Conservation (phyloP, 2,113 vertebrate species). For the Istiophorus platypterus region DNA sequence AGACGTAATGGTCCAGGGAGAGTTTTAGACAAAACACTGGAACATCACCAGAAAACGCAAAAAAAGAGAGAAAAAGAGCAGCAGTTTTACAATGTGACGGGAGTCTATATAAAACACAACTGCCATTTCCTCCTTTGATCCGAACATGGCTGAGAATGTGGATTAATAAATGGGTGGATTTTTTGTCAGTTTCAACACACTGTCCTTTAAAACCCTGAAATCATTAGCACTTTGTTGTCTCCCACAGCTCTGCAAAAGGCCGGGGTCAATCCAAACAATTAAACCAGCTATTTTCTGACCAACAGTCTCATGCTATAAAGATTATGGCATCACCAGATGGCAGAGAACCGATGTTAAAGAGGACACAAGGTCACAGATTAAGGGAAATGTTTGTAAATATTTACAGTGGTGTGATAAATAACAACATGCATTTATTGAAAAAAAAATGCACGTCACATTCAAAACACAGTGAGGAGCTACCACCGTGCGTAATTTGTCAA, state of each 20-base stretch:
- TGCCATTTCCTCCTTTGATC: conserved; percentile 48
- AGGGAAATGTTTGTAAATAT: conserved; percentile 43
- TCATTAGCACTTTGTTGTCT: conserved; percentile 14
- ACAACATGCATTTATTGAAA: neutral
- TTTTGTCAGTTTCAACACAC: conserved; percentile 35
- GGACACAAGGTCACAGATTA: conserved; percentile 16
- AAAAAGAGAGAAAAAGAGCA: conserved; percentile 9
- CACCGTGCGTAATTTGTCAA: neutral
- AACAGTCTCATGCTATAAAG: conserved; percentile 35
- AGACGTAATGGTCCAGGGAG: conserved; percentile 35
- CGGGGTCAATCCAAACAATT: conserved; percentile 14
- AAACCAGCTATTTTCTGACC: conserved; percentile 35
- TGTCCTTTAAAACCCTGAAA: conserved; percentile 15
- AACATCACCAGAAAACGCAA: neutral
- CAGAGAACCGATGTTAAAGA: conserved; percentile 26
- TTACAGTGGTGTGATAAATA: neutral
- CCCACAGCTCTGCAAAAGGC: conserved; percentile 15
- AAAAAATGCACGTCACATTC: neutral
- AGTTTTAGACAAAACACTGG: conserved; percentile 24
- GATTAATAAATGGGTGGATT: conserved; percentile 55
- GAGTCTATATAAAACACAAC: conserved; percentile 37
- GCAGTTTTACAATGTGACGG: conserved; percentile 14
- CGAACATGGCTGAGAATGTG: conserved; percentile 20
- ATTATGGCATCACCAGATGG: conserved; percentile 59
- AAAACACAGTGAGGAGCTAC: neutral